These are phyloP conservation scores for Notiomystis cincta DNA, from an alignment of 2,113 vertebrate species.

Conservation along the genomic window DNA sequence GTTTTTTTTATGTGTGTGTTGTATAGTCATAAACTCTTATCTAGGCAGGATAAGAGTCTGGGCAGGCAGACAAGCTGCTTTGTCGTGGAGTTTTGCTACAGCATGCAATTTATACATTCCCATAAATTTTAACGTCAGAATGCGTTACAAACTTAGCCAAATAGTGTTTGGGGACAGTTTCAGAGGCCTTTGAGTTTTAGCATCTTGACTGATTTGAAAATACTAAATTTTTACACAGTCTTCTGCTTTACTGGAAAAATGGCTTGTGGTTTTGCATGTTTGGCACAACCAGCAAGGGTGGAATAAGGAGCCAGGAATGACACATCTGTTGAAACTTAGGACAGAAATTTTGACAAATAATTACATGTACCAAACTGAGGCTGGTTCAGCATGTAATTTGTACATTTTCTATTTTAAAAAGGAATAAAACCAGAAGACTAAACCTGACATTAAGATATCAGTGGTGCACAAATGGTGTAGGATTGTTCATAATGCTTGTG, in stretches of 20 bases:
- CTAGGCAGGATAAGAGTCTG: background rate
- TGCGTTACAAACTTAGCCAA: background rate
- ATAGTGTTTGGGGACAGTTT: background rate
- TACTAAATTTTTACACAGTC: background rate
- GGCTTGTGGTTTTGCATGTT: background rate
- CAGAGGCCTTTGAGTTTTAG: background rate
- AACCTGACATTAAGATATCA: background rate
- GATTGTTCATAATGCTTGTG: background rate
- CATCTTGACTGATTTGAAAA: background rate
- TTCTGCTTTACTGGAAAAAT: background rate
- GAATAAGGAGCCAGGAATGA: background rate
- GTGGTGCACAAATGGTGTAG: background rate
- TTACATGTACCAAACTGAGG: background rate
- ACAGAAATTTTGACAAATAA: background rate
- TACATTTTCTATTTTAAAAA: background rate
- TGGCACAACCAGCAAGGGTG: rapidly evolving
- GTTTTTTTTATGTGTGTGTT: rapidly evolving
- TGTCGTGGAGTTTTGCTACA: background rate
- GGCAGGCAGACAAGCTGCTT: background rate
- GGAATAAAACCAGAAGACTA: background rate
- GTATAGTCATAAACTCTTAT: background rate
- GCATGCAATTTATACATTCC: background rate
- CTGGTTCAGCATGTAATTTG: background rate
- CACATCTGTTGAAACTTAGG: background rate
- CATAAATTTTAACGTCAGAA: background rate